Percentiles rank a stretch among this genome's conserved stretches.
phyloP scores from a whole-genome alignment of 2,113 vertebrate species.

The Machaerirhynchus nigripectus region DNA sequence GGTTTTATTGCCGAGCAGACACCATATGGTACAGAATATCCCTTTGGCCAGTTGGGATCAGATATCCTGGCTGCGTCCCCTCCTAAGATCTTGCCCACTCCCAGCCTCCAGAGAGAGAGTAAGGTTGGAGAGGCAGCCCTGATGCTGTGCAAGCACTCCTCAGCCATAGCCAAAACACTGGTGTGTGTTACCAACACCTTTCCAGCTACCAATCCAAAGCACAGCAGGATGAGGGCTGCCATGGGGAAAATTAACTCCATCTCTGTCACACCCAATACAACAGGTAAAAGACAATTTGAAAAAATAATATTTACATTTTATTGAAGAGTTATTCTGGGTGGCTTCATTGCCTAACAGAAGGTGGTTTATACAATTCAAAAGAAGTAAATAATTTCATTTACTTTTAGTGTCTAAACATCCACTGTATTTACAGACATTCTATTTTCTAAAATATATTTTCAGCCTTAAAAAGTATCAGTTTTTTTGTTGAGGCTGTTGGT shows the following conservation, averaged over 20 bases:
- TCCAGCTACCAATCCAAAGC: neutral
- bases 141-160: neutral
- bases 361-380: neutral
- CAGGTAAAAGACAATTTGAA: neutral
- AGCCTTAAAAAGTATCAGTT: neutral
- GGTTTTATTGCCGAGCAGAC: neutral
- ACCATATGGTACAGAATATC: neutral
- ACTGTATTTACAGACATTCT: neutral
- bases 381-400: neutral
- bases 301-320: neutral
- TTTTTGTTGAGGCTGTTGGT: neutral
- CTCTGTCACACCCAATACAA: neutral
- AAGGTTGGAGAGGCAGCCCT: neutral
- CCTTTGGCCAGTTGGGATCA: neutral
- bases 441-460: neutral
- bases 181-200: neutral
- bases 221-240: neutral
- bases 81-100: neutral
- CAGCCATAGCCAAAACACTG: neutral
- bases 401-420: neutral
- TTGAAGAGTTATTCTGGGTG: accelerated
- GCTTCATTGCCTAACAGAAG: neutral
- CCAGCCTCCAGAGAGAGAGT: neutral
- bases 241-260: neutral
- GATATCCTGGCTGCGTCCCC: neutral